Base-by-base conservation (phyloP, 2,113 vertebrate species). In the Amazona guildingii region DNA sequence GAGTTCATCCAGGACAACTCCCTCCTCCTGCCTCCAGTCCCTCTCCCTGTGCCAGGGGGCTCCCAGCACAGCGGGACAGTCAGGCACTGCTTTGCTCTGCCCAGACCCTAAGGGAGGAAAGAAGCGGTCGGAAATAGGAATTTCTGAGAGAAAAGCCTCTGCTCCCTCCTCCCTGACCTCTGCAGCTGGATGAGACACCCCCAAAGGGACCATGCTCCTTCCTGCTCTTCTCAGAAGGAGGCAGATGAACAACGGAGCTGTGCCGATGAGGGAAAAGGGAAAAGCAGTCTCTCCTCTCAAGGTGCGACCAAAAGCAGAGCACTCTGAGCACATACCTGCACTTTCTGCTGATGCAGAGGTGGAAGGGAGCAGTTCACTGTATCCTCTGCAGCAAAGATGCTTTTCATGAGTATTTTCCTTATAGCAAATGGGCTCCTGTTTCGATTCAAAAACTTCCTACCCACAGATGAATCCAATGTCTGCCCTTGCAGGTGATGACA, bases 21-120 rank as follows among this genome's bases (percentile, higher is more conserved):
- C 61, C 68, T 86, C 68, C 49, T 86, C 8, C 52, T 83, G 83
- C 86, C 76, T 64, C 62, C 61, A 68, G 69, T 24, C 66, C 55
- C 69, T 6, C 72, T 96, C 63, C 29, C 68, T 55, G 77, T 86
- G 75, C 20, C 37, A 35, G 0, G 0, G 31, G 20, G 29, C 49
- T 82, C 67, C 39, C 2, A 0, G 59, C 72, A 54, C 44, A 29
- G 0, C 0, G 18, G 52, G 54, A 77, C 1, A 0, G 43, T 39
- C 83, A 55, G 68, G 43, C 35, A n/a, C 46, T 0, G 0, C 23
- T 85, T 83, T 43, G 70, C 74, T 52, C 94, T 70, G 31, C 46
- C 31, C 72, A 70, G 49, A 73, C 20, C 37, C 75, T 46, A 17
- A 7, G 43, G 15, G 35, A 88, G 41, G 80, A 55, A 86, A 86